Percentiles rank a stretch among this genome's conserved stretches.
Evolutionary conservation across 2,113 vertebrate species (phyloP).

Genomic region (Channa argus): DNA sequence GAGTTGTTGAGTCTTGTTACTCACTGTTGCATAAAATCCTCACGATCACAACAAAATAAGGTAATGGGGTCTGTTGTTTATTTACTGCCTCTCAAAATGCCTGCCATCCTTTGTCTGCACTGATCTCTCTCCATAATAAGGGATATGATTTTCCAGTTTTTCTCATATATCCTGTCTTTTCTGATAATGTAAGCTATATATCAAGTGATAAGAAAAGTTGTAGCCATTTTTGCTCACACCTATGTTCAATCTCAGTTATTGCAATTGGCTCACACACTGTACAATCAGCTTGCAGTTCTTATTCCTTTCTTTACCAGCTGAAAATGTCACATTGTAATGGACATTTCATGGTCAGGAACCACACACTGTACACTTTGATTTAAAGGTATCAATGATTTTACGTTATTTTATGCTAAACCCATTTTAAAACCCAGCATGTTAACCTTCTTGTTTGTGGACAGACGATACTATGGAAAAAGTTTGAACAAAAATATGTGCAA

Average conservation of each 20-base stretch:
- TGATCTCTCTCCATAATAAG: constrained; percentile 7
- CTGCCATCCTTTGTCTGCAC: background rate
- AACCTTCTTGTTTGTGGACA: constrained; percentile 32
- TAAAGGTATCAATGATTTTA: constrained; percentile 30
- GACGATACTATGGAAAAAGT: constrained; percentile 5
- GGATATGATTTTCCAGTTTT: constrained; percentile 15
- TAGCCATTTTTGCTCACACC: constrained; percentile 13
- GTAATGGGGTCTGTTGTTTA: background rate
- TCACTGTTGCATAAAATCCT: constrained; percentile 62
- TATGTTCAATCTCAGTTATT: constrained; percentile 33
- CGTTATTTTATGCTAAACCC: background rate
- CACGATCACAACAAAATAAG: constrained; percentile 12
- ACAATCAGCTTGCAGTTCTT: background rate
- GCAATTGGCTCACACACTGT: constrained; percentile 5
- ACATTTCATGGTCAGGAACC: constrained; percentile 14
- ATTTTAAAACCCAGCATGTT: constrained; percentile 3
- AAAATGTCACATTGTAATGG: constrained; percentile 1
- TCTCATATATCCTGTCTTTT: constrained; percentile 13
- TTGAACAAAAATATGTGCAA: constrained; percentile 12
- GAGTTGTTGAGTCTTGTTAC: constrained; percentile 23
- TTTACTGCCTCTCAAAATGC: background rate
- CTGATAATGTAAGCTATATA: constrained; percentile 9
- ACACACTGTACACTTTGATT: constrained; percentile 52
- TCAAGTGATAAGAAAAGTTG: constrained; percentile 25
- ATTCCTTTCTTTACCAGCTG: constrained; percentile 2